Percentiles rank a stretch among this genome's conserved stretches.
Evolutionary conservation across 2,113 vertebrate genomes (phyloP).

Genomic region (Isichthys henryi): DNA sequence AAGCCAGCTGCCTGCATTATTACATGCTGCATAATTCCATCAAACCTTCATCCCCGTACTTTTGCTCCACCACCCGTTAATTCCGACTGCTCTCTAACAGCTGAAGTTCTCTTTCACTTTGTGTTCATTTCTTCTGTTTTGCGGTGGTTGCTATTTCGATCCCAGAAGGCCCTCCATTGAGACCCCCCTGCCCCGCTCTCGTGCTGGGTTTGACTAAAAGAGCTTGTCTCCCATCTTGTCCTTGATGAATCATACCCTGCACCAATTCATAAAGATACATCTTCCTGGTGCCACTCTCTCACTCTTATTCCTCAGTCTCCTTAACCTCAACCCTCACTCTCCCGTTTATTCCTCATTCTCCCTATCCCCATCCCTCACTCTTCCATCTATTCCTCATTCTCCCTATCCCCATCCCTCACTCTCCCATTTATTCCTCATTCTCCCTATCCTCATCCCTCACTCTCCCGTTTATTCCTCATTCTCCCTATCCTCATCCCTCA

Average conservation of each 20-base stretch:
- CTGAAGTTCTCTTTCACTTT: not conserved
- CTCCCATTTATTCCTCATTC: not conserved
- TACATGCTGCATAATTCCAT: conserved; percentile 10
- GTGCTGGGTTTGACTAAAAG: conserved; percentile 39
- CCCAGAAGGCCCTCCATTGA: not conserved
- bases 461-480: not conserved
- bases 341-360: not conserved
- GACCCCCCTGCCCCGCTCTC: not conserved
- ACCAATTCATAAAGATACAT: conserved; percentile 1
- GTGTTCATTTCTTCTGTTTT: conserved; percentile 7
- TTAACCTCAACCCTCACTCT: conserved; percentile 19
- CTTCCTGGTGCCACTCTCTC: not conserved
- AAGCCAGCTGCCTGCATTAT: not conserved
- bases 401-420: not conserved
- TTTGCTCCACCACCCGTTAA: not conserved
- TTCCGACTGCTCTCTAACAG: conserved; percentile 7
- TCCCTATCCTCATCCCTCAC: not conserved
- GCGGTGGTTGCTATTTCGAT: not conserved
- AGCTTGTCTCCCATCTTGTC: conserved; percentile 40
- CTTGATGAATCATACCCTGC: conserved; percentile 46
- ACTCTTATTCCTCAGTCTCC: not conserved
- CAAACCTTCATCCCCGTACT: not conserved
- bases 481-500: not conserved
- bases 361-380: not conserved
- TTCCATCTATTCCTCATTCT: not conserved